Evolutionary conservation across 2,888 invertebrate genomes (phyloP).

Genomic region (Latheticus oryzae): DNA sequence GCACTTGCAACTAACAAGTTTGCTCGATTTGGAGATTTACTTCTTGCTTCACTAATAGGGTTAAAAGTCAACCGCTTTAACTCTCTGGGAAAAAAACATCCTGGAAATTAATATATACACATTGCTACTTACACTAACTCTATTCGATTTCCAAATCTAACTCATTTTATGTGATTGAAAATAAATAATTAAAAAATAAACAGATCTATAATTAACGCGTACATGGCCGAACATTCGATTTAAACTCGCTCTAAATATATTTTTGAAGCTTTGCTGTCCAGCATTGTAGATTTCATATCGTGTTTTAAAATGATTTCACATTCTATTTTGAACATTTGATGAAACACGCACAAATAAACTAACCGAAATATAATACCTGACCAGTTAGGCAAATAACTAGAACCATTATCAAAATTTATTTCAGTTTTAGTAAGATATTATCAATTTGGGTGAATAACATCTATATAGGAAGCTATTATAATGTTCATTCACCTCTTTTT

Average conservation of each 20-base stretch:
- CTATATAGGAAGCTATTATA: slow-evolving; percentile 7
- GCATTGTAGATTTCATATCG: slow-evolving; percentile 7
- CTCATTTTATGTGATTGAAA: too few relatives aligned
- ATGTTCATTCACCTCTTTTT: slow-evolving; percentile 16
- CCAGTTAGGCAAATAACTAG: slow-evolving; percentile 7
- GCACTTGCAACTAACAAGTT: slow-evolving; percentile 3
- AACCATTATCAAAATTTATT: slow-evolving; percentile 20
- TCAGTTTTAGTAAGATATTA: slow-evolving; percentile 24
- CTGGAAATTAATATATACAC: too few relatives aligned
- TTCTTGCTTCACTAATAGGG: too few relatives aligned
- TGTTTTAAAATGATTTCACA: slow-evolving; percentile 2
- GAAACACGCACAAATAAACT: slow-evolving; percentile 8
- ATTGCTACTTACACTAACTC: too few relatives aligned
- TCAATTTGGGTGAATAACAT: slow-evolving; percentile 19
- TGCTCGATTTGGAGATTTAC: too few relatives aligned
- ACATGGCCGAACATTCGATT: slow-evolving; percentile 4
- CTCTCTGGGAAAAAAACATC: too few relatives aligned
- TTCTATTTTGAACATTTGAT: slow-evolving; percentile 3
- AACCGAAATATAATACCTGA: slow-evolving; percentile 20
- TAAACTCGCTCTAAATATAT: slow-evolving; percentile 20
- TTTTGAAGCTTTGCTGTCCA: slow-evolving; percentile 8
- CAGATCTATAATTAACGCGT: slow-evolving; percentile 5
- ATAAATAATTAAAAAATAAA: slow-evolving; percentile 18
- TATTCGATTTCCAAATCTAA: too few relatives aligned
- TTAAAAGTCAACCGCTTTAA: too few relatives aligned